Conservation (phyloP, 2,797 vertebrate species). For the Girardinus metallicus region DNA sequence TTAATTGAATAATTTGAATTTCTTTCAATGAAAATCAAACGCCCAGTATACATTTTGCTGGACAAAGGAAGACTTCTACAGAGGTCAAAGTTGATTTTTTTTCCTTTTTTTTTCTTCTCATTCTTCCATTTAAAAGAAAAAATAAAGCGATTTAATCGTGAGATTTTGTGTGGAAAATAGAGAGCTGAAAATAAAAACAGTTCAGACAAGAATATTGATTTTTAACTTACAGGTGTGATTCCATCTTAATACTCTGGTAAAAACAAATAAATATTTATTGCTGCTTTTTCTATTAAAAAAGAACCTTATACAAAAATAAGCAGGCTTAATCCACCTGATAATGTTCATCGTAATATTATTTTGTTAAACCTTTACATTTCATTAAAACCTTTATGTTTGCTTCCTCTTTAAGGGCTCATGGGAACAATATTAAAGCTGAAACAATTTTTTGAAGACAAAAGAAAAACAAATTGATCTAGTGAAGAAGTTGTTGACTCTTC, state of each 20-base stretch:
- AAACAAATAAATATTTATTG: conserved; percentile 68
- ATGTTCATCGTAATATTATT: conserved; percentile 46
- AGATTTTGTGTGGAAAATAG: conserved; percentile 68
- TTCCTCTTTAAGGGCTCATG: conserved; percentile 60
- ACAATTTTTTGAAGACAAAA: conserved; percentile 59
- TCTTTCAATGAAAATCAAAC: conserved; percentile 81
- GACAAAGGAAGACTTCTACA: conserved; percentile 86
- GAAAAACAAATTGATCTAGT: conserved; percentile 52
- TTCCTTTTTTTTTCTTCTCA: conserved; percentile 35
- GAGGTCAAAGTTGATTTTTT: conserved; percentile 77
- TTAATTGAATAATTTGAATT: conserved; percentile 84
- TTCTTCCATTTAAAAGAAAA: conserved; percentile 84
- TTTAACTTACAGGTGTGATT: conserved; percentile 51
- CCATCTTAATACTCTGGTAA: conserved; percentile 58
- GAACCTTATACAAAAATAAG: conserved; percentile 81
- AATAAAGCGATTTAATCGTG: conserved; percentile 56
- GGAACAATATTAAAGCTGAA: conserved; percentile 57
- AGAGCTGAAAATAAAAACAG: conserved; percentile 63
- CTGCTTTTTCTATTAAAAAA: conserved; percentile 76
- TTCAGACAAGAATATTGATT: conserved; percentile 55
- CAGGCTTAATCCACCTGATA: conserved; percentile 66
- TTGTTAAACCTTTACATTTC: conserved; percentile 54
- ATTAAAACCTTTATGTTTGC: conserved; percentile 31
- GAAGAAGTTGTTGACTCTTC: conserved; percentile 73
- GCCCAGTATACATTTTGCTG: conserved; percentile 73